Base-by-base conservation (phyloP, 2,888 invertebrate genomes). In the Melikaiella ostensackeni region DNA sequence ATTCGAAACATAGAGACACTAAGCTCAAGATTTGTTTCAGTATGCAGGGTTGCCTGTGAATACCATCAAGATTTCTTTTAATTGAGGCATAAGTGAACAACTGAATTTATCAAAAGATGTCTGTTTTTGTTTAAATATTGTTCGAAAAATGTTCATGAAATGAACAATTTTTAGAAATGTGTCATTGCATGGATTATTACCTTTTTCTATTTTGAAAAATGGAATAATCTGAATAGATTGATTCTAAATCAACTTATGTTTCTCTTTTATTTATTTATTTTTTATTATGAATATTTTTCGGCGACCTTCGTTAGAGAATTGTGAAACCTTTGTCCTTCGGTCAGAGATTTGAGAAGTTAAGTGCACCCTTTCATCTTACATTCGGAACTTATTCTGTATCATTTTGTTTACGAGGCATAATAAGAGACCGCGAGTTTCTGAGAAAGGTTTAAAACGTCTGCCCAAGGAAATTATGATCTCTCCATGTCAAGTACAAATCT, bases 401-500 rank as follows among this genome's bases (percentile, higher is more conserved):
- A 46, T 66, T 64, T 27, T 27, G 27, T 66, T 66, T 66, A 66
- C 66, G 66, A 66, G 42, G 66, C 46, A 27, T 66, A 66, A 66
- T 66, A 27, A 66, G 66, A 46, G 46, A 66, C 66, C 66, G 7
- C 38, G 7, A 24, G 42, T 46, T 66, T 66, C 46, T 27, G 16
- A 8, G 66, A 27, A 66, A 42, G 38, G 27, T 66, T 66, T 66
- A 24, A 66, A 46, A 7, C 19, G 66, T 46, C 66, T 66, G 27
- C 24, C 16, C 27, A 66, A 19, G 19, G 42, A 42, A 66, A 24
- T 66, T 66, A 66, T 46, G 27, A 11, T 42, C 42, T 21, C 21
- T 63, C 21, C 11, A 16, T 38, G 24, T 64, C 42, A 64, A 24
- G 24, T 21, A 35, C 2, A 55, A 55, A 21, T 55, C 21, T 55